Evolutionary conservation across 2,888 invertebrate genomes (phyloP), one percentile per base, ranked within the genome.

Genomic region (Cerastoderma edule): DNA sequence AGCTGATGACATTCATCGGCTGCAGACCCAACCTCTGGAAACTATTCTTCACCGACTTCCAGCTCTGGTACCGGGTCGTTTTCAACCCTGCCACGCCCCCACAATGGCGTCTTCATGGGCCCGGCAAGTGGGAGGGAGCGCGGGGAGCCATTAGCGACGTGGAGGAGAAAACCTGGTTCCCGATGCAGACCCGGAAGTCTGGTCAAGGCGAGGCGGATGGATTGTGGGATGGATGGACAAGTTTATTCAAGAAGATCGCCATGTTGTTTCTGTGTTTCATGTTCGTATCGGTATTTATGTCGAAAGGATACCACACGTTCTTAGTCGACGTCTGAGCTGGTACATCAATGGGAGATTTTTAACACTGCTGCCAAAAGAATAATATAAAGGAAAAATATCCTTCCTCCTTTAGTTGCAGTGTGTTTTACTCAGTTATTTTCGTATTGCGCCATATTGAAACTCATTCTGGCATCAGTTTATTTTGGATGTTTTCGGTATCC

Each of bases 101-200:
- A 5, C 86, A 86, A 50, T 86, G 84, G 84, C 70, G 86, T 22
- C 64, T 86, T 24, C 72, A 78, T 33, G 86, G 86, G 50, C 86
- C 84, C 0, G 86, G 84, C 32, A 78, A 69, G 33, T 86, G 86
- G 86, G 57, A 71, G 24, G 86, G 85, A 0, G 86, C 85, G 2
- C 67, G 67, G 28, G 24, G 77, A 2, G 83, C 86, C 10, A 84
- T 86, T 4, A 70, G 65, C 33, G 54, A 57, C 4, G 78, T 85
- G 6, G 73, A 80, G 30, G 76, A 83, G 56, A 78, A 84, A 8
- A 85, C 85, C 0, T 85, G 78, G 75, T 85, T 72, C 60, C 86
- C 86, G 35, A 79, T 86, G 82, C 66, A 80, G 54, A 82, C 85
- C 2, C 63, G 86, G 54, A 73, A 77, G 24, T 68, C 82, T 0